Percentiles rank a stretch among this genome's conserved stretches.
These are phyloP conservation scores for Sitobion miscanthi DNA, from an alignment of 1,140 invertebrate genomes.

Conservation along the genomic window DNA sequence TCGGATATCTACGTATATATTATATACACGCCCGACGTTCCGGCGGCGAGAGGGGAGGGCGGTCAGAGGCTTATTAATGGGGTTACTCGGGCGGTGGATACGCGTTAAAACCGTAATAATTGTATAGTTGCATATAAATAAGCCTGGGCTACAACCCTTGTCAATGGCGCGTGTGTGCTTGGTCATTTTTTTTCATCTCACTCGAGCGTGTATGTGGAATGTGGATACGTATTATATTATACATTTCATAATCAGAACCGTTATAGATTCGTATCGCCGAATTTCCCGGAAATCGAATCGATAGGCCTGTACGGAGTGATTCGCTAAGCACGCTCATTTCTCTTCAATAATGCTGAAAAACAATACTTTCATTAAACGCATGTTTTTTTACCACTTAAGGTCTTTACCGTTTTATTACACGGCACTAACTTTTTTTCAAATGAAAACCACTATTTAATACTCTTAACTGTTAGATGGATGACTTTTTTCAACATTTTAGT, in stretches of 20 bases:
- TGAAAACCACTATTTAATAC: background rate
- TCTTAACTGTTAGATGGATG: background rate
- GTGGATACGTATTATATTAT: background rate
- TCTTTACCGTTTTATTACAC: background rate
- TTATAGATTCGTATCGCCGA: background rate
- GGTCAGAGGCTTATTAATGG: conserved; percentile 9
- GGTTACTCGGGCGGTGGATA: background rate
- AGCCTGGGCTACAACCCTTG: background rate
- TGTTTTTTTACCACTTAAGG: background rate
- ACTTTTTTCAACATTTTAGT: background rate
- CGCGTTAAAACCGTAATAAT: conserved; percentile 30
- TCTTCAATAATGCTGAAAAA: too few species aligned
- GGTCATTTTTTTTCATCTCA: background rate
- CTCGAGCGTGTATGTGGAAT: background rate
- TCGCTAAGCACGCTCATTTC: too few species aligned
- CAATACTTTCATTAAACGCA: too few species aligned
- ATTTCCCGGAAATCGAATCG: too few species aligned
- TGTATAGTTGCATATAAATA: conserved; percentile 40
- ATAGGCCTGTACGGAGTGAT: too few species aligned
- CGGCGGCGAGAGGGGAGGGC: too few species aligned
- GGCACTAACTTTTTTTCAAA: background rate
- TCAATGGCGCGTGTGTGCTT: background rate
- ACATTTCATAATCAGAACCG: background rate
- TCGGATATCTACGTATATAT: conserved; percentile 3
- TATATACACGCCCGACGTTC: background rate